Percentiles rank a stretch among this genome's conserved stretches.
phyloP scores from a whole-genome alignment of 2,888 invertebrate species.

The Pimpla rufipes region DNA sequence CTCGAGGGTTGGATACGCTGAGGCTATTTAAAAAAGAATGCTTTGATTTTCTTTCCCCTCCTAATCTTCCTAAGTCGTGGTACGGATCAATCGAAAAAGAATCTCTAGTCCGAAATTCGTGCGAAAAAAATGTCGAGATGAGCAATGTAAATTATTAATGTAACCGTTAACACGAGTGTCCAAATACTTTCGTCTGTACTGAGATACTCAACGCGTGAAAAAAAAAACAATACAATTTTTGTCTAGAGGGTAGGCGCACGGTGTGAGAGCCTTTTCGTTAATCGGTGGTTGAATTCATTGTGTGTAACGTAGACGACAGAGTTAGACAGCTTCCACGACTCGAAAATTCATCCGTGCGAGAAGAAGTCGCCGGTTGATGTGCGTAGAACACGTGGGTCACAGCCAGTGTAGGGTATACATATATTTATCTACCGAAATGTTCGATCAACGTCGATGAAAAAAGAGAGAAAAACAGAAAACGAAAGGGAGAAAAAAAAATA shows the following conservation, averaged over 20 bases:
- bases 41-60: background rate
- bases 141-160: background rate
- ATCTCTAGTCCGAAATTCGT: background rate
- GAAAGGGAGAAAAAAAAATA: slow-evolving; percentile 11
- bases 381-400: background rate
- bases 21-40: background rate
- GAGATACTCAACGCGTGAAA: background rate
- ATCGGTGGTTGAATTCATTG: slow-evolving; percentile 12
- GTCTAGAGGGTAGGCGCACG: background rate
- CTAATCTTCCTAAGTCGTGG: background rate
- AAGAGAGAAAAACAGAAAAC: too few species aligned
- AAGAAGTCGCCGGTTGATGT: slow-evolving; percentile 1
- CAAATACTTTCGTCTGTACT: background rate
- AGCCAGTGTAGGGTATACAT: slow-evolving; percentile 12
- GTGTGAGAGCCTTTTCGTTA: slow-evolving; percentile 2
- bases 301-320: slow-evolving; percentile 1
- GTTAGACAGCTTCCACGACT: slow-evolving; percentile 7
- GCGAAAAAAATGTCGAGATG: background rate
- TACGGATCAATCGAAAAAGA: background rate
- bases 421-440: slow-evolving; percentile 38
- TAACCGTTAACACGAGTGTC: slow-evolving; percentile 1
- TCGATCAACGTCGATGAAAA: slow-evolving; percentile 5
- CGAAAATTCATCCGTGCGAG: background rate
- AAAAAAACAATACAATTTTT: background rate
- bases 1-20: background rate